Base-by-base conservation (phyloP, 2,888 invertebrate species). In the Anaspis maculata region DNA sequence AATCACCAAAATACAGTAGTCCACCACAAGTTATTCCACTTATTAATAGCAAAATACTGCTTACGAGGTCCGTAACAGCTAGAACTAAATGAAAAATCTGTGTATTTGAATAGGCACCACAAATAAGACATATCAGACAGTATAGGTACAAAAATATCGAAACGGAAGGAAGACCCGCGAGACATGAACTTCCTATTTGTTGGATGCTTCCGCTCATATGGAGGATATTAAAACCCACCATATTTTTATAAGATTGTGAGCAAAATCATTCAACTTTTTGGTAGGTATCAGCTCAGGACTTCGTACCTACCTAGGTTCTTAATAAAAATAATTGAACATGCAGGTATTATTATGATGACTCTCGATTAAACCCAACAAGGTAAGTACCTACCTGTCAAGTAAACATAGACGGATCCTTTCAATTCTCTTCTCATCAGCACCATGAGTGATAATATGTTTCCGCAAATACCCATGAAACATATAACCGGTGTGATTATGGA, bases 401-500 rank as follows among this genome's bases (percentile, higher is more conserved):
- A 63, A 21, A 59, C 61, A 37, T 58, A 63, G 21, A 58, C 53
- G 13, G 62, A 62, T 23, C 59, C 52, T 15, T 50, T 54, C 14
- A 59, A 40, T 38, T 59, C 53, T 35, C 47, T 50, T 26, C 51
- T 49, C 32, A 39, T 45, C 13, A 61, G 45, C 26, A 63, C 59
- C 26, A 51, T 33, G 12, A 63, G 45, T 3, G 57, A 59, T 25
- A 63, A 40, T 10, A 46, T 36, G 36, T 64, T 63, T 7, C 56
- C 59, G 25, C 57, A 39, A 33, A 64, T 57, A 28, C 62, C 62
- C 33, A 58, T 51, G n/a, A 42, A 34, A 15, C 58, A 60, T 26
- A 64, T 52, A 27, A 55, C 43, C 1, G 63, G 62, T 13, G 56
- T 57, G n/a, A 59, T 33, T 7, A 59, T 39, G n/a, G 61, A 61